A percentile compares a stretch with the other conserved stretches of the same genome.
Evolutionary conservation across 2,888 invertebrate genomes (phyloP).

Genomic region (Eudemis profundana): DNA sequence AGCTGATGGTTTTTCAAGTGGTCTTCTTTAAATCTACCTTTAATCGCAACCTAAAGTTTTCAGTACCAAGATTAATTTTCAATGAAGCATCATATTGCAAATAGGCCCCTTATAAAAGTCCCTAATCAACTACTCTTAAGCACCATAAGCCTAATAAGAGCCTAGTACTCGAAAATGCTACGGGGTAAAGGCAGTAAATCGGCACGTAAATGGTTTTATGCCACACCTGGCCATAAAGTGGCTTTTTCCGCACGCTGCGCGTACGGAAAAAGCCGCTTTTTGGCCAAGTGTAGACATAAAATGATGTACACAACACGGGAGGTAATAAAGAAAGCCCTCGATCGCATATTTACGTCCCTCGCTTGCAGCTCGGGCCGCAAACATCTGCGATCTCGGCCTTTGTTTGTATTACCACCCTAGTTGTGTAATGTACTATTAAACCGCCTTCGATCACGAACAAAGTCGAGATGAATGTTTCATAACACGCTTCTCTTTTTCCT

Average conservation of each 20-base stretch:
- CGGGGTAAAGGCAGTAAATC: conserved; percentile 20
- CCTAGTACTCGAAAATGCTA: conserved; percentile 1
- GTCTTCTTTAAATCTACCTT: background rate
- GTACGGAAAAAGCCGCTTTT: too few relatives aligned
- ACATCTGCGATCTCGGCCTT: too few relatives aligned
- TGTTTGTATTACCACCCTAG: too few relatives aligned
- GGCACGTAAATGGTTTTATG: conserved; percentile 12
- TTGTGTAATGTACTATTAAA: too few relatives aligned
- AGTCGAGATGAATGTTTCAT: background rate
- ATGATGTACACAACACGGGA: too few relatives aligned
- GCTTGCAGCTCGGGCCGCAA: too few relatives aligned
- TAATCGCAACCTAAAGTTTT: background rate
- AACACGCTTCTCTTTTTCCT: background rate
- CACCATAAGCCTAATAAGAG: conserved; percentile 27
- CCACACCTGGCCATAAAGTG: too few relatives aligned
- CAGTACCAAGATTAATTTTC: background rate
- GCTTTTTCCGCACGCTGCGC: too few relatives aligned
- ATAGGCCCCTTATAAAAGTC: background rate
- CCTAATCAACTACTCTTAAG: background rate
- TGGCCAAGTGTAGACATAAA: too few relatives aligned
- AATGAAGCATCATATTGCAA: background rate
- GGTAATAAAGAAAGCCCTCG: too few relatives aligned
- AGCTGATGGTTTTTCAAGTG: too few relatives aligned
- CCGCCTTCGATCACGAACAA: conserved; percentile 27
- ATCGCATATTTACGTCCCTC: too few relatives aligned